Percentiles rank a stretch among this genome's conserved stretches.
Conservation (phyloP, 2,113 vertebrate species). For the Brienomyrus brachyistius region DNA sequence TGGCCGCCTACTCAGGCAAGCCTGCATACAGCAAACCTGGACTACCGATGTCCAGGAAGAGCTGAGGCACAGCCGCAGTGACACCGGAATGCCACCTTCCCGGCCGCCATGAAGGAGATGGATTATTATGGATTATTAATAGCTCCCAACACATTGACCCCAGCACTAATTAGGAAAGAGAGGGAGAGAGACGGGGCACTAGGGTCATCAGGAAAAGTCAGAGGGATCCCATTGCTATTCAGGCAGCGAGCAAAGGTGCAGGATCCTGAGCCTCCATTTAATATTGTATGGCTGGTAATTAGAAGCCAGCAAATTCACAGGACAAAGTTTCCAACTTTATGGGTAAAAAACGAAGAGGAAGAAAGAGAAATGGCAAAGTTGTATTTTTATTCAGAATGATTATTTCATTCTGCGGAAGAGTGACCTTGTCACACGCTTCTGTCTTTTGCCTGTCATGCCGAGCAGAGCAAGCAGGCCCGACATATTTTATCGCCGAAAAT, state of each 20-base stretch:
- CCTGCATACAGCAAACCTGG: neutral
- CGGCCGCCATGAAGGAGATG: conserved; percentile 43
- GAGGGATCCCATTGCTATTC: conserved; percentile 48
- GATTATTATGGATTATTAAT: conserved; percentile 49
- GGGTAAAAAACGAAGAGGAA: conserved; percentile 4
- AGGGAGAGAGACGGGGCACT: conserved; percentile 32
- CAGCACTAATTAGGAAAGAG: conserved; percentile 53
- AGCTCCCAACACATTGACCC: conserved; percentile 39
- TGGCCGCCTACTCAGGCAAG: neutral
- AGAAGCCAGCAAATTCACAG: conserved; percentile 24
- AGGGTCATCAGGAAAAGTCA: conserved; percentile 29
- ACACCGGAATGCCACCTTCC: conserved; percentile 42
- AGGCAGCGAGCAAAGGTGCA: conserved; percentile 41
- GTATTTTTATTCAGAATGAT: neutral
- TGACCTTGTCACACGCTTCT: neutral
- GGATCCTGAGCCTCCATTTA: conserved; percentile 43
- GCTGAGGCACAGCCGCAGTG: neutral
- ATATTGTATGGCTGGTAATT: conserved; percentile 46
- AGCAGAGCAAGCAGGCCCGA: neutral
- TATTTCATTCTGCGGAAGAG: neutral
- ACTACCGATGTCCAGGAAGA: neutral
- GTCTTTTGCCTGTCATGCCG: neutral
- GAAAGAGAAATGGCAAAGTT: conserved; percentile 24
- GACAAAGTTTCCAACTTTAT: conserved; percentile 14
- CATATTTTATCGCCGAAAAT: neutral